Conservation (phyloP, 2,888 invertebrate genomes). For the Schizaphis graminum region DNA sequence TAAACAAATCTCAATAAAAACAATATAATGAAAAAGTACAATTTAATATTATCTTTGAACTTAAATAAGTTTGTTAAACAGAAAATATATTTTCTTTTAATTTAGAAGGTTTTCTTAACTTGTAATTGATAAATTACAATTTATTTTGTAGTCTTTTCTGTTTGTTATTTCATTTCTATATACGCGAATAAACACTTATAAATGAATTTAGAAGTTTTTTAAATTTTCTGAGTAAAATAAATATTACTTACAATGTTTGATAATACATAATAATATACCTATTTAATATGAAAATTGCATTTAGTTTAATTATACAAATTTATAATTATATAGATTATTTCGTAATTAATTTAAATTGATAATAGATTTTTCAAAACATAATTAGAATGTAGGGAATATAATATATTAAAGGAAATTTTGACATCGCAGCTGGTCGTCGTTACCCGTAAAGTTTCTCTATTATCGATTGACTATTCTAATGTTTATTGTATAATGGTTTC, state of each 20-base stretch:
- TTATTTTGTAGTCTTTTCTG: background rate
- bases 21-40: background rate
- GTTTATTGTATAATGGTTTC: background rate
- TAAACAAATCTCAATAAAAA: background rate
- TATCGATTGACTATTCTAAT: background rate
- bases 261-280: background rate
- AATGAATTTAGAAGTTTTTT: background rate
- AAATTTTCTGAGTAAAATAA: background rate
- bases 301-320: background rate
- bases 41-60: background rate
- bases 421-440: background rate
- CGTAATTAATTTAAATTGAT: background rate
- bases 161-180: background rate
- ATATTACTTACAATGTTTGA: background rate
- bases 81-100: background rate
- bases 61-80: background rate
- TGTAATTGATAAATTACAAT: background rate
- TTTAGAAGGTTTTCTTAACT: background rate
- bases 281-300: background rate
- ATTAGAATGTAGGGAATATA: background rate
- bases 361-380: background rate
- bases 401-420: background rate
- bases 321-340: background rate
- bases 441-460: background rate
- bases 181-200: background rate